Base-by-base conservation (phyloP, 2,888 invertebrate species). In the Tricholauxania praeusta region DNA sequence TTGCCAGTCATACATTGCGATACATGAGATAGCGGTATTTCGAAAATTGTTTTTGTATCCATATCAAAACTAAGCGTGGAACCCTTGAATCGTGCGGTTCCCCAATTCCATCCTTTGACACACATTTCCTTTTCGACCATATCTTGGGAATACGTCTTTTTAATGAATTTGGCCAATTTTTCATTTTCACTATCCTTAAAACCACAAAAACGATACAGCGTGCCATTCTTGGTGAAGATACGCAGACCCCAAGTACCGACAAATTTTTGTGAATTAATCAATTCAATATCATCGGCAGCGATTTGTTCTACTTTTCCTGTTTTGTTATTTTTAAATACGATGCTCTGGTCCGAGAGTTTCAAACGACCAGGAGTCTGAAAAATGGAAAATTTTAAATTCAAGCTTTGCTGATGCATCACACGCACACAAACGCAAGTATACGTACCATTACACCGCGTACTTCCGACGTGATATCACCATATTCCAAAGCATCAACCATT, bases 81-180 rank as follows among this genome's bases (percentile, higher is more conserved):
- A 4, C 96, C 99, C 80, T 92, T 93, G 84, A 99, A 99, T 80
- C 95, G 94, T 0, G 97, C 96, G 0, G 95, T 94, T 47, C 99
- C 99, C 97, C 99, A 99, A 87, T 99, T 99, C 99, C 99, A 99
- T 1, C 99, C 99, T 86, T 97, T 98, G 1, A 98, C 89, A 77
- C 97, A 95, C 69, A 97, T 88, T 82, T 99, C 99, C 82, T 95
- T 96, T 82, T 96, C 96, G 63, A 96, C 89, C 92, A 98, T 92
- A 73, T 95, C 94, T 79, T 94, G 93, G 47, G 92, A 90, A 86
- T 97, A 98, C 78, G 93, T 92, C 8, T 90, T 89, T 77, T 93
- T 91, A 79, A 98, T 94, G 87, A 96, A 99, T 80, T 95, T 94
- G 0, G 94, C 93, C 60, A 99, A 91, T 85, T 97, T 97, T 63